These are phyloP conservation scores for Ceratosolen solmsi DNA, from an alignment of 1,140 invertebrate species.

Conservation along the genomic window DNA sequence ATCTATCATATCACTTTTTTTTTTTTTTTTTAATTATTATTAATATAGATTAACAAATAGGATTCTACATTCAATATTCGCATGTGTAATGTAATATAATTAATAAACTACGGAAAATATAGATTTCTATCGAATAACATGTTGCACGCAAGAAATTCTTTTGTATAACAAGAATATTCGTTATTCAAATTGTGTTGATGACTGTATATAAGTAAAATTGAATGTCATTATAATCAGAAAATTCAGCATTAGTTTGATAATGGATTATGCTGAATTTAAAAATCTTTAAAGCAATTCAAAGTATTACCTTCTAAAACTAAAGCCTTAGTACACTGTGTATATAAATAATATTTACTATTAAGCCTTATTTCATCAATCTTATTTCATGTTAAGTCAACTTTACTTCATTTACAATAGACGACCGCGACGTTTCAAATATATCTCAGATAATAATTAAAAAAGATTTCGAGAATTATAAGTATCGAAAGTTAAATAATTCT, in stretches of 20 bases:
- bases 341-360: background rate
- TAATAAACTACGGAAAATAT: background rate
- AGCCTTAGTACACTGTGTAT: background rate
- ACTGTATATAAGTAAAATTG: background rate
- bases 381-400: background rate
- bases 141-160: conserved; percentile 12
- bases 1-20: background rate
- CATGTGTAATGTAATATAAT: background rate
- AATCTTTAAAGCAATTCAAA: background rate
- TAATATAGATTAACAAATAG: background rate
- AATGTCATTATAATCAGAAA: background rate
- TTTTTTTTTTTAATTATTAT: background rate
- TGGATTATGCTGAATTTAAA: background rate
- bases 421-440: background rate
- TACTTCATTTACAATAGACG: background rate
- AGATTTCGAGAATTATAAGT: background rate
- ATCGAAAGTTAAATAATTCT: too few relatives aligned
- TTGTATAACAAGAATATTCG: background rate
- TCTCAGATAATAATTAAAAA: background rate
- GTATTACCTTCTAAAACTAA: background rate
- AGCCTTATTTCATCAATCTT: background rate
- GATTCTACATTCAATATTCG: background rate
- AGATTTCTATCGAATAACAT: conserved; percentile 23
- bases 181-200: background rate
- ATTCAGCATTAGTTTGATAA: background rate